A percentile compares a stretch with the other conserved stretches of the same genome.
These are phyloP conservation scores for Orbicella faveolata DNA, from an alignment of 64 coral and sea anemone genomes.

Conservation along the genomic window DNA sequence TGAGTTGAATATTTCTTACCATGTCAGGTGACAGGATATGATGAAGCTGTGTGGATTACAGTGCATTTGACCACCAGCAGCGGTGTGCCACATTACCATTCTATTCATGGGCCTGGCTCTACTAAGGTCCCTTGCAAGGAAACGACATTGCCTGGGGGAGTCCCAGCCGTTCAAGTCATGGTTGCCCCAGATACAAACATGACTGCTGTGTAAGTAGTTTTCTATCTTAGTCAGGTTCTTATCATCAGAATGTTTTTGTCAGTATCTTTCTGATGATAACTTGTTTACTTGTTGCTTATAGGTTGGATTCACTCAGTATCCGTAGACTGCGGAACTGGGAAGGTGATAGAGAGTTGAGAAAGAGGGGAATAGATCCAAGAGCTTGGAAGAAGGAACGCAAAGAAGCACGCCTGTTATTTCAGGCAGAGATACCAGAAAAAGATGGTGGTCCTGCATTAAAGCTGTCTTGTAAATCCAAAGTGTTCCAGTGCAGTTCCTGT, in stretches of 20 bases:
- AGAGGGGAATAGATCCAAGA: conserved; percentile 91
- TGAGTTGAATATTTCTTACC: conserved; percentile 8
- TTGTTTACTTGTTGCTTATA: conserved; percentile 5
- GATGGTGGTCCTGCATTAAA: conserved; percentile 53
- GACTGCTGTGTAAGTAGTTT: conserved; percentile 94
- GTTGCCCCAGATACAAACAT: conserved; percentile 88
- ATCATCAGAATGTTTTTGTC: not conserved
- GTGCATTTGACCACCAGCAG: conserved; percentile 88
- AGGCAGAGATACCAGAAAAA: conserved; percentile 88
- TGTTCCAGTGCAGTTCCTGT: conserved; percentile 99
- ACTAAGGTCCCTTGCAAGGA: conserved; percentile 98
- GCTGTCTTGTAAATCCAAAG: conserved; percentile 87
- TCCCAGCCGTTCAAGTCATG: conserved; percentile 94
- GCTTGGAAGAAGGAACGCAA: conserved; percentile 97
- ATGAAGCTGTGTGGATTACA: conserved; percentile 90
- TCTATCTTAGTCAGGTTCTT: not conserved
- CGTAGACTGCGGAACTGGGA: conserved; percentile 97
- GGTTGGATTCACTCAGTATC: conserved; percentile 91
- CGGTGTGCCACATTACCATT: conserved; percentile 92
- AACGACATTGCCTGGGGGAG: conserved; percentile 66
- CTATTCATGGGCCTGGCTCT: conserved; percentile 96
- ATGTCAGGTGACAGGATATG: conserved; percentile 75
- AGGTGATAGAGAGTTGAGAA: conserved; percentile 92
- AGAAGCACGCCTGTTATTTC: conserved; percentile 89
- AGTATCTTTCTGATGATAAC: not conserved